Percentiles rank a stretch among this genome's conserved stretches.
phyloP scores from a whole-genome alignment of 2,797 vertebrate genomes.

The Neosilurus mollespiculum region DNA sequence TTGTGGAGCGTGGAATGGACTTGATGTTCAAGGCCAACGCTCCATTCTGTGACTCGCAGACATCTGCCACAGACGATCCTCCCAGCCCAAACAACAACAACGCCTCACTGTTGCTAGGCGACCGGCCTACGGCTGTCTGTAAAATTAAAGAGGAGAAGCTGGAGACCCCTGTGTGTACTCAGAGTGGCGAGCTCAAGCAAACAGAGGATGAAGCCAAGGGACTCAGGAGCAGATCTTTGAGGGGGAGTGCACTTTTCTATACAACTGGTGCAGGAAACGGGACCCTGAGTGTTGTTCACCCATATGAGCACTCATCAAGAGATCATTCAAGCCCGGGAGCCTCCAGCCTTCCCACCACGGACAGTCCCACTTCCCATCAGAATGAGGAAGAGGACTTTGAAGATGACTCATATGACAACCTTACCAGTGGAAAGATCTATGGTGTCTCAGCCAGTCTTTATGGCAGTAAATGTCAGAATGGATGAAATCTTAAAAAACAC shows the following conservation, averaged over 20 bases:
- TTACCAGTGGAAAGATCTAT: slow-evolving; percentile 86
- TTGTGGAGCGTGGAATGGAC: slow-evolving; percentile 94
- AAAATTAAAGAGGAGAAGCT: slow-evolving; percentile 90
- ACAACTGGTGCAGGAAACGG: slow-evolving; percentile 73
- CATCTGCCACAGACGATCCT: slow-evolving; percentile 83
- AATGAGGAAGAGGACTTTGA: slow-evolving; percentile 94
- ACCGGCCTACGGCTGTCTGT: slow-evolving; percentile 78
- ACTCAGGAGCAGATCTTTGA: slow-evolving; percentile 54
- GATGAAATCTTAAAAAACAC: slow-evolving; percentile 21
- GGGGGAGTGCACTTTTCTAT: slow-evolving; percentile 71
- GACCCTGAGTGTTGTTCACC: slow-evolving; percentile 82
- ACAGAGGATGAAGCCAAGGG: slow-evolving; percentile 42
- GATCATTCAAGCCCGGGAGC: slow-evolving; percentile 89
- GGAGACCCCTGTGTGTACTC: slow-evolving; percentile 72
- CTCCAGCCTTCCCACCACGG: slow-evolving; percentile 89
- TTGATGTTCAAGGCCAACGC: slow-evolving; percentile 95
- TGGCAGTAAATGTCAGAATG: slow-evolving; percentile 72
- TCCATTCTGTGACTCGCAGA: slow-evolving; percentile 93
- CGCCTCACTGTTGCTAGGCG: slow-evolving; percentile 62
- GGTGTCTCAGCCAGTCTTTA: slow-evolving; percentile 84
- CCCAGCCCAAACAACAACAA: slow-evolving; percentile 70
- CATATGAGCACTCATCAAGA: slow-evolving; percentile 80
- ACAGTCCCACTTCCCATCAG: slow-evolving; percentile 93
- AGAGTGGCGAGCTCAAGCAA: slow-evolving; percentile 69
- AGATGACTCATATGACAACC: slow-evolving; percentile 87